Percentiles rank a stretch among this genome's conserved stretches.
Conservation (phyloP, 2,113 vertebrate genomes). For the Anolis carolinensis region DNA sequence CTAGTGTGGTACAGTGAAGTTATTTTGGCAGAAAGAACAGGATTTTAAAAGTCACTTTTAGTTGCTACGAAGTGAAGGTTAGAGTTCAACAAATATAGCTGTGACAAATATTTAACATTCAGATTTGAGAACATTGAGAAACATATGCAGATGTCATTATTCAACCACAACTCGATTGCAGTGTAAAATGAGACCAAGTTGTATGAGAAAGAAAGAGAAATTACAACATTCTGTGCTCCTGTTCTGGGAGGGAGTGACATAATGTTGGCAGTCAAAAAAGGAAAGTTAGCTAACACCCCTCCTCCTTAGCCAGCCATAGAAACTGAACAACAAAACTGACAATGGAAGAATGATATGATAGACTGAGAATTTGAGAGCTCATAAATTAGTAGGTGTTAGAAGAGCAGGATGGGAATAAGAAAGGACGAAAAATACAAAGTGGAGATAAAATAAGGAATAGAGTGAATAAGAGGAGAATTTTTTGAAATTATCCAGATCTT, state of each 20-base stretch:
- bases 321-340: conserved; percentile 47
- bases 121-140: conserved; percentile 34
- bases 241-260: conserved; percentile 55
- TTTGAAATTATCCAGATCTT: too few relatives aligned
- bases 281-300: conserved; percentile 49
- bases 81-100: conserved; percentile 43
- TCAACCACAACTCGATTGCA: conserved; percentile 47
- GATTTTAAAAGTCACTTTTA: conserved; percentile 9
- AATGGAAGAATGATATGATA: conserved; percentile 56
- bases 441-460: conserved; percentile 47
- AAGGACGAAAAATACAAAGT: conserved; percentile 39
- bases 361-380: conserved; percentile 49
- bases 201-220: conserved; percentile 33
- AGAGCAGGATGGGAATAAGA: conserved; percentile 50
- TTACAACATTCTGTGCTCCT: conserved; percentile 48
- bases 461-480: conserved; percentile 39
- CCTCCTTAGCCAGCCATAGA: conserved; percentile 46
- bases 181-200: conserved; percentile 61
- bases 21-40: conserved; percentile 44
- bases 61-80: conserved; percentile 36
- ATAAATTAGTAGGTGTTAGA: conserved; percentile 63
- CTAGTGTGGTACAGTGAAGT: conserved; percentile 35
- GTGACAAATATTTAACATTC: conserved; percentile 49
- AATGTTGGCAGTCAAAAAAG: conserved; percentile 62
- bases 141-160: conserved; percentile 48